Evolutionary conservation across 1,140 invertebrate species (phyloP).

Genomic region (Gerris buenoi): DNA sequence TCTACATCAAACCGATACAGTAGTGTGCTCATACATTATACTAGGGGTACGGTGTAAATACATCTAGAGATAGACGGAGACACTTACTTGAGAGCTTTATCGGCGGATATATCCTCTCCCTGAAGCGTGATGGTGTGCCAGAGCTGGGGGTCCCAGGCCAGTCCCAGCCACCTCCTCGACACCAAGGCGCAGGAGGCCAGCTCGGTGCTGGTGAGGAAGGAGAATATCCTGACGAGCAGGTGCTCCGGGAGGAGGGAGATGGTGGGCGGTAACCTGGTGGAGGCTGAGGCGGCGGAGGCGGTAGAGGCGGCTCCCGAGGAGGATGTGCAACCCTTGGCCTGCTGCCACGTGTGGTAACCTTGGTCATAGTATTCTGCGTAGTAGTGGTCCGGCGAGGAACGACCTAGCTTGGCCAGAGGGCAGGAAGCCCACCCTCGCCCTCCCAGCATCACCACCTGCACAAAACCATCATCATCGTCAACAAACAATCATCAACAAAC

Average conservation of each 20-base stretch:
- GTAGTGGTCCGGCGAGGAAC: conserved; percentile 31
- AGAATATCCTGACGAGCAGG: conserved; percentile 45
- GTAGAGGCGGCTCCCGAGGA: not conserved
- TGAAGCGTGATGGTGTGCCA: conserved; percentile 54
- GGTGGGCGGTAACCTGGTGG: conserved; percentile 4
- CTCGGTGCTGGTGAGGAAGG: conserved; percentile 58
- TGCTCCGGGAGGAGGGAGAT: conserved; percentile 34
- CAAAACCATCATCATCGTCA: too few relatives aligned
- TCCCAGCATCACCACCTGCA: conserved; percentile 14
- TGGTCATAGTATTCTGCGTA: conserved; percentile 37
- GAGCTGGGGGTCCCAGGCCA: conserved; percentile 63
- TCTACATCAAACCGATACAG: too few relatives aligned
- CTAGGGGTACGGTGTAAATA: too few relatives aligned
- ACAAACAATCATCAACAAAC: too few relatives aligned
- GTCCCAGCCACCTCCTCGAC: conserved; percentile 60
- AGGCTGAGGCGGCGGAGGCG: not conserved
- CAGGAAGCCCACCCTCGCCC: conserved; percentile 26
- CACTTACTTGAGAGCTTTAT: conserved; percentile 44
- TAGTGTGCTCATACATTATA: too few relatives aligned
- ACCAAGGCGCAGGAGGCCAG: conserved; percentile 64
- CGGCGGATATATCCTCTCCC: conserved; percentile 46
- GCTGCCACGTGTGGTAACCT: conserved; percentile 47
- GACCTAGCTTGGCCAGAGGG: conserved; percentile 41
- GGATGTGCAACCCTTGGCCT: not conserved
- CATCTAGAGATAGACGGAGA: too few relatives aligned